Evolutionary conservation across 2,797 vertebrate species (phyloP), one percentile per base, ranked within the genome.

Genomic region (Podargus strigoides): DNA sequence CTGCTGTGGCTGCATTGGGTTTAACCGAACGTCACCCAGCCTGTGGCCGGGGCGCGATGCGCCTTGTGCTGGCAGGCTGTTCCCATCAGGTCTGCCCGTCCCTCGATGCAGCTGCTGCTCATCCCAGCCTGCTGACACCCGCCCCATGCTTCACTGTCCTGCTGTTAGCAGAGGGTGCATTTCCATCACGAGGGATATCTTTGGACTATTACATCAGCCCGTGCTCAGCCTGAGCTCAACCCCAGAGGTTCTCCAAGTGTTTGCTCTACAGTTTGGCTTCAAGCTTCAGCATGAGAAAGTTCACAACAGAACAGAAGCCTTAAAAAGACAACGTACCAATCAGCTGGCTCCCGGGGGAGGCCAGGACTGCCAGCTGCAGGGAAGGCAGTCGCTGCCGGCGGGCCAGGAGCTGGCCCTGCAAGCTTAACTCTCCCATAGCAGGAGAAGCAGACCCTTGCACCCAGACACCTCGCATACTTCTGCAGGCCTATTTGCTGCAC

Each of bases 151-250:
- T 46, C 95, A 27, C 75, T 92, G 85, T 73, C 85, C 49, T 36
- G 59, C 69, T 89, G 47, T 9, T 39, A 69, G 50, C 6, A 0
- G 21, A 26, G 46, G 39, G 69, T 2, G 21, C 32, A 52, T 93
- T 95, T 96, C 87, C 81, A 94, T 34, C 94, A 96, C 42, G 4
- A 84, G 27, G 81, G 79, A 72, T 98, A 98, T 97, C 95, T 98
- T 97, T 96, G 92, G 97, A 96, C 76, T 70, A 91, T 98, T 88
- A 97, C 96, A 95, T 97, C 97, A 98, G 68, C 63, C 92, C 22
- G 5, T 44, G 39, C 62, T 93, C 83, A 72, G 87, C 69, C 87
- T 87, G 64, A 80, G 93, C 85, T 96, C 92, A 97, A 28, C 49
- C 83, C 84, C 77, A 75, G 96, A 95, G 91, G 69, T 63, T 91